Percentiles rank a stretch among this genome's conserved stretches.
These are phyloP conservation scores for Lithobates pipiens DNA, from an alignment of 2,797 vertebrate species.

Conservation along the genomic window DNA sequence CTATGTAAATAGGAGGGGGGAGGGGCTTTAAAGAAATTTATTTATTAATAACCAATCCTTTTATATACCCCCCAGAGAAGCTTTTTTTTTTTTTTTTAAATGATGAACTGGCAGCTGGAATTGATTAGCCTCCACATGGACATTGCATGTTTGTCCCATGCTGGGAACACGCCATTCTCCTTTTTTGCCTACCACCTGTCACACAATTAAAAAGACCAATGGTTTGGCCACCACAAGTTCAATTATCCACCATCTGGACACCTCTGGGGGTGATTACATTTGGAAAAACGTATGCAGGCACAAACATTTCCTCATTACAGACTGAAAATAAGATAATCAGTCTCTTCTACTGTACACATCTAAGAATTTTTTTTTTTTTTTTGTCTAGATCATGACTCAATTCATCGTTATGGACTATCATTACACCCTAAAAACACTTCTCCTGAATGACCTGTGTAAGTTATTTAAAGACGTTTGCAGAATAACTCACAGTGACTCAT, in stretches of 20 bases:
- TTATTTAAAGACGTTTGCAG: constrained; percentile 7
- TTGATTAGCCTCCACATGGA: constrained; percentile 22
- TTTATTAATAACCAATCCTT: no score
- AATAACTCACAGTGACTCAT: background rate
- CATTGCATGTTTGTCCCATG: constrained; percentile 44
- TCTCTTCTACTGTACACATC: background rate
- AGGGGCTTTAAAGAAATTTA: no score
- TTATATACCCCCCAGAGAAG: no score
- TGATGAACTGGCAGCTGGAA: constrained; percentile 13
- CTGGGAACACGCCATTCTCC: constrained; percentile 30
- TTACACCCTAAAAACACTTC: background rate
- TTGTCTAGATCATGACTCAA: background rate
- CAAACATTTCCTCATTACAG: background rate
- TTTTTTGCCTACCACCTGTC: constrained; percentile 44
- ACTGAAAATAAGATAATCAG: background rate
- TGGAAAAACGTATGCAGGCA: background rate
- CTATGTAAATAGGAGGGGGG: no score
- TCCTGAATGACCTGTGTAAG: background rate
- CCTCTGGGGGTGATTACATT: constrained; percentile 24
- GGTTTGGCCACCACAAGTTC: constrained; percentile 32
- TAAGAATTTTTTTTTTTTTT: no score
- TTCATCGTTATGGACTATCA: background rate
- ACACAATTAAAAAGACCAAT: constrained; percentile 43
- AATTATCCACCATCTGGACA: constrained; percentile 50
- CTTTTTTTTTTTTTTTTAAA: background rate